phyloP scores from a whole-genome alignment of 2,113 vertebrate species.

The Panthera leo region DNA sequence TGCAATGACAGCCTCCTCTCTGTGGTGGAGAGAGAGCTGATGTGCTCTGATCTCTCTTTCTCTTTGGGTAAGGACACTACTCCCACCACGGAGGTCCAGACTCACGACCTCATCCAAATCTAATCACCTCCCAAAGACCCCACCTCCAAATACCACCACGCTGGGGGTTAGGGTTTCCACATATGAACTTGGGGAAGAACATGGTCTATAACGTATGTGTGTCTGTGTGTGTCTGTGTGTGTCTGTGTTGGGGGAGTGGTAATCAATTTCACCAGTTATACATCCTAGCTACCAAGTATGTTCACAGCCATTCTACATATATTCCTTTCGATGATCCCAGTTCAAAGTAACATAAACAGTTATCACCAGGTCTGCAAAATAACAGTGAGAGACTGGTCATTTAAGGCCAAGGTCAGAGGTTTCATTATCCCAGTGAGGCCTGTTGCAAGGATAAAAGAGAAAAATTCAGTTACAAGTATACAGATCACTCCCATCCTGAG shows the following conservation, averaged over 20 bases:
- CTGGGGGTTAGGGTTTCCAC: background rate
- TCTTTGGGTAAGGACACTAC: background rate
- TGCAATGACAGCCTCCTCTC: background rate
- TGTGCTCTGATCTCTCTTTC: background rate
- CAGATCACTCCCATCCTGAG: background rate
- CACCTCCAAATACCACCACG: background rate
- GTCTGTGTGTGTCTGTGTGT: no score
- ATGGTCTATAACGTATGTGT: background rate
- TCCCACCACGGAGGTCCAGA: background rate
- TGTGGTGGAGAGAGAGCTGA: background rate
- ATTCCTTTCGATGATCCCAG: background rate
- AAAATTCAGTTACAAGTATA: conserved; percentile 22
- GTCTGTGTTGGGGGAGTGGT: accelerated
- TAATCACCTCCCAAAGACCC: background rate
- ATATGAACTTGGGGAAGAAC: background rate
- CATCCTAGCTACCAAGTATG: background rate
- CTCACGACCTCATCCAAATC: background rate
- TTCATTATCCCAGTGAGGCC: background rate
- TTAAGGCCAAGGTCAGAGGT: background rate
- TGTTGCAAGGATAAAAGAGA: background rate
- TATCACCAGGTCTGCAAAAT: background rate
- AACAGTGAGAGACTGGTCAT: background rate
- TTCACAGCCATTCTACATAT: background rate
- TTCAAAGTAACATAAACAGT: conserved; percentile 35
- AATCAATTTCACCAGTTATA: background rate